A percentile compares a stretch with the other conserved stretches of the same genome.
These are phyloP conservation scores for Ladona fulva DNA, from an alignment of 1,140 invertebrate genomes.

Conservation along the genomic window DNA sequence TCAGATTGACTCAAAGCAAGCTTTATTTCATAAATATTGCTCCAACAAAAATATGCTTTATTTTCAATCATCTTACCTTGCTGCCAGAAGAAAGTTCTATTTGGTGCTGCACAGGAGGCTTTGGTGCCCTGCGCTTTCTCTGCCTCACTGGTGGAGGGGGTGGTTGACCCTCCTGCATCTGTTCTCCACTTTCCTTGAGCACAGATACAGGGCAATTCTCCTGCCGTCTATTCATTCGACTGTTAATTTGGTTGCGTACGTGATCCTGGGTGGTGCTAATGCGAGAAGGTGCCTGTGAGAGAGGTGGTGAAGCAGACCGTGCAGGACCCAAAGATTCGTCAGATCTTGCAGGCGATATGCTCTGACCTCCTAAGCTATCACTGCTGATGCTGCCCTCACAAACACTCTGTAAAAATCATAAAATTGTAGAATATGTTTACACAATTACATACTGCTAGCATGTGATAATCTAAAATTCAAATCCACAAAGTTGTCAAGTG, in stretches of 20 bases:
- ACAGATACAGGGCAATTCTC: neutral
- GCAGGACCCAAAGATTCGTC: conserved; percentile 25
- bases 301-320: conserved; percentile 32
- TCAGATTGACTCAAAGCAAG: no score
- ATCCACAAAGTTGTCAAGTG: no score
- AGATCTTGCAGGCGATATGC: conserved; percentile 42
- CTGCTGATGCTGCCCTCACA: conserved; percentile 40
- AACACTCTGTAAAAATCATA: conserved; percentile 25
- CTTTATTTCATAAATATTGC: no score
- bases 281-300: neutral
- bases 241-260: neutral
- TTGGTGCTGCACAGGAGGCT: neutral
- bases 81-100: neutral
- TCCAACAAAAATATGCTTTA: neutral
- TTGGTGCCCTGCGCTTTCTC: conserved; percentile 15
- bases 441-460: no score
- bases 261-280: conserved; percentile 11
- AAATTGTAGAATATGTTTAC: conserved; percentile 1
- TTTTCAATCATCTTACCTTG: neutral
- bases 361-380: conserved; percentile 39
- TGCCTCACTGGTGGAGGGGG: conserved; percentile 13
- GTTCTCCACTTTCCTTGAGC: conserved; percentile 14
- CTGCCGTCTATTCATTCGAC: neutral
- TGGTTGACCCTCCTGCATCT: conserved; percentile 17
- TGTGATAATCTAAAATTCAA: no score